phyloP scores from a whole-genome alignment of 2,113 vertebrate genomes.

The Tragulus kanchil region DNA sequence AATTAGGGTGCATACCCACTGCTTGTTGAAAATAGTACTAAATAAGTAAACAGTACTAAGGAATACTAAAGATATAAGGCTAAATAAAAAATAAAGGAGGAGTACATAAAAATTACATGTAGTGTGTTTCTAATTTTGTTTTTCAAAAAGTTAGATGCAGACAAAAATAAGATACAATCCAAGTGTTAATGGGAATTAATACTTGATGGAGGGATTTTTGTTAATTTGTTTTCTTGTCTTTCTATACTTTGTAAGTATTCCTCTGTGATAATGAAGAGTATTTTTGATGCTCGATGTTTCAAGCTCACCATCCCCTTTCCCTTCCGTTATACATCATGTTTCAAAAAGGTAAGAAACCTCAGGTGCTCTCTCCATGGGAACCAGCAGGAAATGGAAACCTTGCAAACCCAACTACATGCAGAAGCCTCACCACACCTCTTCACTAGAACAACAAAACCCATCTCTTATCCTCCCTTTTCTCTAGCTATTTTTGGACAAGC shows the following conservation, averaged over 20 bases:
- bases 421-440: no score
- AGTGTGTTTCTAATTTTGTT: slow-evolving; percentile 23
- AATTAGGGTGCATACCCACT: neutral
- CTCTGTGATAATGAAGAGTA: neutral
- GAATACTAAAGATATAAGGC: neutral
- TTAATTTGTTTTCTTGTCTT: neutral
- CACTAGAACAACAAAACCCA: neutral
- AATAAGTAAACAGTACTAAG: slow-evolving; percentile 12
- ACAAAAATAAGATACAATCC: neutral
- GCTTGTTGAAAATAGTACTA: neutral
- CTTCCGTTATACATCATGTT: neutral
- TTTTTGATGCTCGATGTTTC: neutral
- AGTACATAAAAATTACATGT: neutral
- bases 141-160: slow-evolving; percentile 2
- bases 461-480: neutral
- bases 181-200: neutral
- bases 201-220: neutral
- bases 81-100: slow-evolving; percentile 55
- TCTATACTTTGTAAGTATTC: neutral
- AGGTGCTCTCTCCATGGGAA: neutral
- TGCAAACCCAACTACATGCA: neutral
- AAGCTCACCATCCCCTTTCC: neutral
- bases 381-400: neutral
- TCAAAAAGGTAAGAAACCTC: neutral
- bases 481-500: neutral